Conservation (phyloP, 2,888 invertebrate species). For the Sicus ferrugineus region DNA sequence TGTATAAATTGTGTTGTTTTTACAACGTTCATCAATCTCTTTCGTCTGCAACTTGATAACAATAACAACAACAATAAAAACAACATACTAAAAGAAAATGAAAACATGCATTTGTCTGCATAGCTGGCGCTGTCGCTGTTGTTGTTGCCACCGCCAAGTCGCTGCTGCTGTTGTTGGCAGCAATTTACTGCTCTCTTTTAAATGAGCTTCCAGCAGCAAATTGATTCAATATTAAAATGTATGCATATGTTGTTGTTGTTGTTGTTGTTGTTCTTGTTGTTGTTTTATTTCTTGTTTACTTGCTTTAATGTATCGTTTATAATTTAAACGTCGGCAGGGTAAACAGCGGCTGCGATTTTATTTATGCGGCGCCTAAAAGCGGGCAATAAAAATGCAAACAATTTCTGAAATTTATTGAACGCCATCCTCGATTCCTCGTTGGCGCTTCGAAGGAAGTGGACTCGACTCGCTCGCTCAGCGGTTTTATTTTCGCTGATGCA, state of each 20-base stretch:
- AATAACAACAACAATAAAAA: neutral
- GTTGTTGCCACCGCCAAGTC: too few species aligned
- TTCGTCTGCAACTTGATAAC: constrained; percentile 3
- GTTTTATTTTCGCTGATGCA: too few species aligned
- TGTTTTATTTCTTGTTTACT: neutral
- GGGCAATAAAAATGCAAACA: constrained; percentile 18
- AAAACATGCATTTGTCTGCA: too few species aligned
- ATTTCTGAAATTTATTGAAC: constrained; percentile 7
- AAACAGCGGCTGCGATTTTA: neutral
- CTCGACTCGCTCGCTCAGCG: too few species aligned
- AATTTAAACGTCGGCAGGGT: neutral
- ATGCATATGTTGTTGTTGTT: constrained; percentile 32
- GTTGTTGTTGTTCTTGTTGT: constrained; percentile 36
- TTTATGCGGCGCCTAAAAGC: constrained; percentile 25
- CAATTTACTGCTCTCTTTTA: constrained; percentile 13
- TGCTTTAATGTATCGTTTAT: constrained; percentile 3
- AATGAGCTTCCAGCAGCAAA: neutral
- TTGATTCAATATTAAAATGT: neutral
- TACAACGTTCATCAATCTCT: constrained; percentile 35
- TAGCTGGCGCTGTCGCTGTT: constrained; percentile 32
- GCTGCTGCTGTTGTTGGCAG: neutral
- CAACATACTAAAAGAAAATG: too few species aligned
- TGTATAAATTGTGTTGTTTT: neutral
- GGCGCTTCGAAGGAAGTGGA: too few species aligned
- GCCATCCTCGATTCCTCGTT: too few species aligned